Conservation (phyloP, 2,888 invertebrate genomes). For the Lycocerus yunnanus region DNA sequence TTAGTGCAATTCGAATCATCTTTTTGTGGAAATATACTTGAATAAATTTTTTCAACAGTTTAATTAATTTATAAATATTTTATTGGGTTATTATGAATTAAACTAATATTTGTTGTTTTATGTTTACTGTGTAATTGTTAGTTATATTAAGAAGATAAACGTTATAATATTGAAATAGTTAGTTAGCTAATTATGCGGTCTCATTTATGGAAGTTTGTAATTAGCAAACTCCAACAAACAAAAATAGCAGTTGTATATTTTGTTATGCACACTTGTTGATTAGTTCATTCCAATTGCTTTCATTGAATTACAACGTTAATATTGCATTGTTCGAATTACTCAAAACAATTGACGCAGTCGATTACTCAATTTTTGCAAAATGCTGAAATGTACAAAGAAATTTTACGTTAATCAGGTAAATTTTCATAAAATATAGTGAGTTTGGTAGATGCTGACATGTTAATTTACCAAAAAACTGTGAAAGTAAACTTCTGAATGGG, state of each 20-base stretch:
- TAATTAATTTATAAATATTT: background rate
- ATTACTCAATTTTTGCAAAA: background rate
- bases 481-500: background rate
- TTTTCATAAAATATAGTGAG: background rate
- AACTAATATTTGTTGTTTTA: background rate
- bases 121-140: background rate
- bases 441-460: background rate
- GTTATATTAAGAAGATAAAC: background rate
- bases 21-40: background rate
- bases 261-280: background rate
- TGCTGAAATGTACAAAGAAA: background rate
- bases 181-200: background rate
- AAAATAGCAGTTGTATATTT: background rate
- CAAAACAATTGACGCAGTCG: background rate
- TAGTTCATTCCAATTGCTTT: background rate
- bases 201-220: background rate
- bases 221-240: background rate
- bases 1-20: background rate
- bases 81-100: background rate
- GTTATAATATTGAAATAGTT: background rate
- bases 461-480: background rate
- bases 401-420: background rate
- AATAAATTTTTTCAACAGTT: background rate
- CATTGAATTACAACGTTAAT: background rate
- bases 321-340: background rate